phyloP scores from a whole-genome alignment of 2,113 vertebrate genomes.

The Opisthocomus hoazin region DNA sequence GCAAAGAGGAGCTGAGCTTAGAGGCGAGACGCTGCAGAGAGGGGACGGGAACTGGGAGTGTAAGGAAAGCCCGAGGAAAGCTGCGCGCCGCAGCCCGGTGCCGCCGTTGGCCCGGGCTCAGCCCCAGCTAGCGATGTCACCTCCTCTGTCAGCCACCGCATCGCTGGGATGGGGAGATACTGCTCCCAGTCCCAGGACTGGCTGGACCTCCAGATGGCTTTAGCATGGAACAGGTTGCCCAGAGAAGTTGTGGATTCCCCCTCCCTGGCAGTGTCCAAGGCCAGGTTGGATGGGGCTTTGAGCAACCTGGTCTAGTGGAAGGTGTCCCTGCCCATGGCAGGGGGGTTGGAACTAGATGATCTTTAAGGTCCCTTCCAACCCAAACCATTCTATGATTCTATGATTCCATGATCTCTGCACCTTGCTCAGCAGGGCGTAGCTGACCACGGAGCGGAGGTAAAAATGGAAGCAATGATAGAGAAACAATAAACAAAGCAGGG shows the following conservation, averaged over 20 bases:
- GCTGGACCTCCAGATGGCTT: background rate
- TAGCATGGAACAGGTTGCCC: no score
- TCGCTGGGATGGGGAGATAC: background rate
- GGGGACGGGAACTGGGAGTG: rapidly evolving
- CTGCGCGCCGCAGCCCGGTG: no score
- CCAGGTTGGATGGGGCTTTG: no score
- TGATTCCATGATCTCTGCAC: no score
- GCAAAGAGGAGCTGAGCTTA: background rate
- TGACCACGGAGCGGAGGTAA: background rate
- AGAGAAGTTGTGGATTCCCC: no score
- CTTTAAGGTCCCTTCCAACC: no score
- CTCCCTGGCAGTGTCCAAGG: no score
- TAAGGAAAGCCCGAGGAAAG: background rate
- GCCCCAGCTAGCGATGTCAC: background rate
- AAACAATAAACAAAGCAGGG: background rate
- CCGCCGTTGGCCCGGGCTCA: no score
- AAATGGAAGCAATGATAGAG: background rate
- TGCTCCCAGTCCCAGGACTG: background rate
- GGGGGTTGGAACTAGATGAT: no score
- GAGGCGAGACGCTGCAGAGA: background rate
- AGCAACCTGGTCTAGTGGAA: no score
- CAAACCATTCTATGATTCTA: no score
- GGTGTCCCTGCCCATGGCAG: no score
- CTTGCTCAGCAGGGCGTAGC: background rate
- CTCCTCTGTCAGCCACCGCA: background rate